Evolutionary conservation across 1,140 invertebrate genomes (phyloP).

Genomic region (Cydia pomonella): DNA sequence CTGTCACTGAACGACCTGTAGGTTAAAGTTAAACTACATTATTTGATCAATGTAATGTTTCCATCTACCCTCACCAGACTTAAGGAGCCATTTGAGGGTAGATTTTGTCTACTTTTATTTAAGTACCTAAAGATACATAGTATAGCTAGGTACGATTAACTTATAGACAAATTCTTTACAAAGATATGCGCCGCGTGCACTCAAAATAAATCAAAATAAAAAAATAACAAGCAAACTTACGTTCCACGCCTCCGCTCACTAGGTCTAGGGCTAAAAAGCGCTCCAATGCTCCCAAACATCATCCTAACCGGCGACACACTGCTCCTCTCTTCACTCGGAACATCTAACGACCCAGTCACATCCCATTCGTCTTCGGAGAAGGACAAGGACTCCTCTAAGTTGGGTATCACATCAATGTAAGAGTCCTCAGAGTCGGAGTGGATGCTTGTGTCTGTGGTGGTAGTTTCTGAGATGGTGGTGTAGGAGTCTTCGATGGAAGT

Average conservation of each 20-base stretch:
- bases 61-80: too few species aligned
- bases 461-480: conserved; percentile 56
- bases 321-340: conserved; percentile 36
- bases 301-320: not conserved
- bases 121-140: too few species aligned
- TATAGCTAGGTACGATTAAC: too few species aligned
- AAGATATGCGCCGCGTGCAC: too few species aligned
- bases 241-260: conserved; percentile 11
- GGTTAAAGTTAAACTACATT: too few species aligned
- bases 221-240: conserved; percentile 33
- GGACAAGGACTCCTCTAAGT: conserved; percentile 24
- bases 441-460: conserved; percentile 59
- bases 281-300: not conserved
- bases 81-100: too few species aligned
- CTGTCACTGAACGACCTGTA: too few species aligned
- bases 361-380: conserved; percentile 52
- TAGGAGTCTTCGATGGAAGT: conserved; percentile 42
- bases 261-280: not conserved
- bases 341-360: conserved; percentile 41
- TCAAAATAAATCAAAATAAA: not conserved
- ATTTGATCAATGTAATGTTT: too few species aligned
- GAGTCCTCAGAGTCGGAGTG: conserved; percentile 22
- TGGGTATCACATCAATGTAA: conserved; percentile 1
- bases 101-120: too few species aligned
- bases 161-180: too few species aligned